These are phyloP conservation scores for Bembecia ichneumoniformis DNA, from an alignment of 2,888 invertebrate species.

Conservation along the genomic window DNA sequence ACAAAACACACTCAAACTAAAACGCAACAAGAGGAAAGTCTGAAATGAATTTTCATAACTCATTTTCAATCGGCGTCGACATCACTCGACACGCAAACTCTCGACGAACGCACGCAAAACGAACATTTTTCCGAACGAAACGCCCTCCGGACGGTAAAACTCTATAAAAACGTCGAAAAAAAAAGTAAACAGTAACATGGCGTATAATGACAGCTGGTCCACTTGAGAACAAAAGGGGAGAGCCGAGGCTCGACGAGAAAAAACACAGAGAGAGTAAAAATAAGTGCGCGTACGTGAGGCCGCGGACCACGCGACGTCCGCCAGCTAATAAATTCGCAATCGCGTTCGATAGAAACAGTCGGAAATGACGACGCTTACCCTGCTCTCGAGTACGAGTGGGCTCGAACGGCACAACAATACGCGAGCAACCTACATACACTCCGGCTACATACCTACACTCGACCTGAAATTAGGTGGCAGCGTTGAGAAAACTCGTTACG, in stretches of 20 bases:
- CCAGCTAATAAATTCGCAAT: constrained; percentile 69
- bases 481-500: constrained; percentile 69
- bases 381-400: constrained; percentile 14
- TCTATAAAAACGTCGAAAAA: constrained; percentile 70
- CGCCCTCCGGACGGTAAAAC: constrained; percentile 55
- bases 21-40: constrained; percentile 35
- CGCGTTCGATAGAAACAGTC: constrained; percentile 47
- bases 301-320: constrained; percentile 34
- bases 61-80: constrained; percentile 60
- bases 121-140: constrained; percentile 70
- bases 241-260: constrained; percentile 67
- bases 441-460: constrained; percentile 24
- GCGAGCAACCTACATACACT: constrained; percentile 8
- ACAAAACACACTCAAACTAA: constrained; percentile 36
- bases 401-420: constrained; percentile 3
- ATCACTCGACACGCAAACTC: constrained; percentile 66
- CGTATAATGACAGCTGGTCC: constrained; percentile 75
- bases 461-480: constrained; percentile 63
- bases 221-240: constrained; percentile 74
- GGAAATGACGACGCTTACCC: constrained; percentile 14
- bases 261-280: constrained; percentile 68
- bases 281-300: constrained; percentile 54
- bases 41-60: constrained; percentile 56
- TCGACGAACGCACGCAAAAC: constrained; percentile 66
- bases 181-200: constrained; percentile 72